These are phyloP conservation scores for Lutraria lutraria DNA, from an alignment of 2,888 invertebrate species.

Conservation along the genomic window DNA sequence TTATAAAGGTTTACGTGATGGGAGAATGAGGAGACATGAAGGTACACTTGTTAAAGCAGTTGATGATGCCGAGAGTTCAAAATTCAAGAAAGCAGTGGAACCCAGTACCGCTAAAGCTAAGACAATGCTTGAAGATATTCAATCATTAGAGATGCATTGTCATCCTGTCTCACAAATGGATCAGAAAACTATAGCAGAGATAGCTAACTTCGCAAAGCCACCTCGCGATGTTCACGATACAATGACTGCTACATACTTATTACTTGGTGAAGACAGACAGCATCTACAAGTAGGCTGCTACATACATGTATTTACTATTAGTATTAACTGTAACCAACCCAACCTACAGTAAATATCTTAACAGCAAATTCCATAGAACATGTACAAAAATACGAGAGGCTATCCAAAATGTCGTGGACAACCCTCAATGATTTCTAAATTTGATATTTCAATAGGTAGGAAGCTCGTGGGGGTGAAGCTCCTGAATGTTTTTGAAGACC, in stretches of 20 bases:
- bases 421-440: too few species aligned
- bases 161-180: conserved; percentile 73
- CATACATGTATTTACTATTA: too few species aligned
- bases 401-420: too few species aligned
- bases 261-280: conserved; percentile 69
- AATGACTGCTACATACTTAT: conserved; percentile 73
- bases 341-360: too few species aligned
- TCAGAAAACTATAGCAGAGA: conserved; percentile 72
- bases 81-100: conserved; percentile 63
- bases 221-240: conserved; percentile 68
- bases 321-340: too few species aligned
- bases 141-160: conserved; percentile 69
- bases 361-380: too few species aligned
- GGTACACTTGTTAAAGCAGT: conserved; percentile 62
- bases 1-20: conserved; percentile 68
- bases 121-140: conserved; percentile 63
- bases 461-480: too few species aligned
- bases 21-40: conserved; percentile 65
- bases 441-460: too few species aligned
- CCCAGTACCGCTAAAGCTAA: conserved; percentile 67
- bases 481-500: too few species aligned
- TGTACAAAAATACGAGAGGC: too few species aligned
- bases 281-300: conserved; percentile 58
- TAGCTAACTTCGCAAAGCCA: conserved; percentile 70
- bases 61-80: conserved; percentile 65